phyloP scores from a whole-genome alignment of 2,888 invertebrate genomes.

The Cenopis cana region DNA sequence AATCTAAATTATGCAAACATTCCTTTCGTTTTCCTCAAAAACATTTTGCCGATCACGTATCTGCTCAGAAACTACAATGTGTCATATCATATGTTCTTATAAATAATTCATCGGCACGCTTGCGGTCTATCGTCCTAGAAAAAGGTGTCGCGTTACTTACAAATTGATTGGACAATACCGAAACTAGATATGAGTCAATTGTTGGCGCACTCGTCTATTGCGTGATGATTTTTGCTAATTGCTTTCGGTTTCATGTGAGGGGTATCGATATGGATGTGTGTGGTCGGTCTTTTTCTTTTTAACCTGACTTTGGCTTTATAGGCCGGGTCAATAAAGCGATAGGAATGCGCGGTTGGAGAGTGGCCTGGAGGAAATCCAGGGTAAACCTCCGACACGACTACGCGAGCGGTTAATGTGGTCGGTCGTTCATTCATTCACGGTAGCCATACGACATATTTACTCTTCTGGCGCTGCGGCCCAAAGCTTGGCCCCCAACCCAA shows the following conservation, averaged over 20 bases:
- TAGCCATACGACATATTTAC: neutral
- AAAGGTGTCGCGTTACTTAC: constrained; percentile 49
- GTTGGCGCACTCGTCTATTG: constrained; percentile 35
- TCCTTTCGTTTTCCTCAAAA: constrained; percentile 35
- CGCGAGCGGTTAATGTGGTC: no score
- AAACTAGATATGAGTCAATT: constrained; percentile 45
- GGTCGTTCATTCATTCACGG: neutral
- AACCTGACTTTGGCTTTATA: no score
- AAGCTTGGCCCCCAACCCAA: no score
- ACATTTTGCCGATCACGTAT: constrained; percentile 21
- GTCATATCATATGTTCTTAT: constrained; percentile 49
- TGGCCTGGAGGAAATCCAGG: no score
- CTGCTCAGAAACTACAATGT: neutral
- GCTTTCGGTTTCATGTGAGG: constrained; percentile 12
- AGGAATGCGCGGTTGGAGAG: no score
- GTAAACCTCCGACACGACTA: no score
- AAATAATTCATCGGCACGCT: constrained; percentile 57
- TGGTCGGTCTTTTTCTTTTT: no score
- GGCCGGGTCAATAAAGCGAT: no score
- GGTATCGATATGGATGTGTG: neutral
- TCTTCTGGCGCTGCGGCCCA: no score
- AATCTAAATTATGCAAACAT: constrained; percentile 5
- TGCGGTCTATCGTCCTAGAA: constrained; percentile 63
- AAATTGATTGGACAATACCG: constrained; percentile 52
- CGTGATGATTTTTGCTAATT: constrained; percentile 31